Percentiles rank a stretch among this genome's conserved stretches.
phyloP scores from a whole-genome alignment of 2,888 invertebrate species.

The Lithophane socia region DNA sequence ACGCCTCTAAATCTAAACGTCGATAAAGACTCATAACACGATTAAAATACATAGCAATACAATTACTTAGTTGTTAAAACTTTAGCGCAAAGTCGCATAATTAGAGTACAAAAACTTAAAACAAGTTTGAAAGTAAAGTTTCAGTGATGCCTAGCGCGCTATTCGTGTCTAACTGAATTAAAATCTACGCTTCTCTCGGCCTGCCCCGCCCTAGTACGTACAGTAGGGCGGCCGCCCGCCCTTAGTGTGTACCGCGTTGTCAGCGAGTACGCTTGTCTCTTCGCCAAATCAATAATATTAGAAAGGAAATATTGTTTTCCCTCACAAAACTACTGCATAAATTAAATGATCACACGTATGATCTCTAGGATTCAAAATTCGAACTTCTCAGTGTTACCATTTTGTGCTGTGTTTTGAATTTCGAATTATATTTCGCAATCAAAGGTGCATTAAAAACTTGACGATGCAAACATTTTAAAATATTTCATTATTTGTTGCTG shows the following conservation, averaged over 20 bases:
- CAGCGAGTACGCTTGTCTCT: slow-evolving; percentile 66
- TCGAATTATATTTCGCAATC: slow-evolving; percentile 15
- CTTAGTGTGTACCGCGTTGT: slow-evolving; percentile 72
- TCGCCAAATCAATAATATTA: slow-evolving; percentile 39
- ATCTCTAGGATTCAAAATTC: slow-evolving; percentile 19
- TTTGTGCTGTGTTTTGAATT: slow-evolving; percentile 52
- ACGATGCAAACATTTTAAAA: not conserved
- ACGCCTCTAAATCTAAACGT: slow-evolving; percentile 2
- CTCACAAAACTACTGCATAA: slow-evolving; percentile 31
- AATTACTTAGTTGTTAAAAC: not conserved
- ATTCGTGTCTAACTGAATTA: slow-evolving; percentile 81
- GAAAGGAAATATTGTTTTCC: slow-evolving; percentile 32
- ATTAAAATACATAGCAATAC: slow-evolving; percentile 12
- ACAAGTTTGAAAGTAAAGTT: slow-evolving; percentile 34
- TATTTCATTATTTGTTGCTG: slow-evolving; percentile 3
- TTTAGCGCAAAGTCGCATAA: slow-evolving; percentile 4
- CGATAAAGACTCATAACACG: slow-evolving; percentile 21
- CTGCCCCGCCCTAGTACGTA: slow-evolving; percentile 74
- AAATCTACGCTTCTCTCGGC: slow-evolving; percentile 67
- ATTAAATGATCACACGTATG: slow-evolving; percentile 30
- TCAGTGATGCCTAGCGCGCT: slow-evolving; percentile 58
- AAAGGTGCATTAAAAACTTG: slow-evolving; percentile 21
- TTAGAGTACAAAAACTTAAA: slow-evolving; percentile 28
- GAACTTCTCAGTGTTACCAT: slow-evolving; percentile 50
- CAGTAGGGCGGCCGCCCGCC: slow-evolving; percentile 70